Conservation (phyloP, 2,797 vertebrate species). For the Phrynocephalus vlangalii region DNA sequence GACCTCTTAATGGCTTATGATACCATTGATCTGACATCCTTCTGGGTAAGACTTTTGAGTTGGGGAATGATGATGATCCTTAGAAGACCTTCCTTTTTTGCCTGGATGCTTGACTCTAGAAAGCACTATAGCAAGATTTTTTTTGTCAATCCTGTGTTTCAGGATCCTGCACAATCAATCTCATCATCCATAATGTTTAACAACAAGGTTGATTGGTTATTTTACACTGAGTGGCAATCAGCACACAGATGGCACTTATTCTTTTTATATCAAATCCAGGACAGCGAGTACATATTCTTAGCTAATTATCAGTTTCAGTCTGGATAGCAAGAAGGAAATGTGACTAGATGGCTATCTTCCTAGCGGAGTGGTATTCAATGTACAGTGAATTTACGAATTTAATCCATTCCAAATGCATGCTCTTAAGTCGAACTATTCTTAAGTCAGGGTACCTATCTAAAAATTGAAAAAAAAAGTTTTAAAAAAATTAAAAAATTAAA, state of each 20-base stretch:
- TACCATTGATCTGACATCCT: not conserved
- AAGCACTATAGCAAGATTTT: not conserved
- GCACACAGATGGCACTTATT: not conserved
- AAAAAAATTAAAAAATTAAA: too few relatives aligned
- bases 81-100: not conserved
- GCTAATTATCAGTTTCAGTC: not conserved
- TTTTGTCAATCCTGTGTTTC: not conserved
- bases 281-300: not conserved
- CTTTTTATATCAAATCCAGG: conserved; percentile 4
- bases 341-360: not conserved
- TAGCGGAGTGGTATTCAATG: too few relatives aligned
- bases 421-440: too few relatives aligned
- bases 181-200: not conserved
- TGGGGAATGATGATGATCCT: not conserved
- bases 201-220: not conserved
- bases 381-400: too few relatives aligned
- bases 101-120: not conserved
- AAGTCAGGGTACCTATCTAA: too few relatives aligned
- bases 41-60: not conserved
- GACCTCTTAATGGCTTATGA: not conserved
- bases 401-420: too few relatives aligned
- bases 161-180: not conserved
- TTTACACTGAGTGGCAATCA: not conserved
- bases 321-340: not conserved
- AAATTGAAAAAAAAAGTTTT: too few relatives aligned